phyloP scores from a whole-genome alignment of 2,113 vertebrate genomes.

The Hippolais icterina region DNA sequence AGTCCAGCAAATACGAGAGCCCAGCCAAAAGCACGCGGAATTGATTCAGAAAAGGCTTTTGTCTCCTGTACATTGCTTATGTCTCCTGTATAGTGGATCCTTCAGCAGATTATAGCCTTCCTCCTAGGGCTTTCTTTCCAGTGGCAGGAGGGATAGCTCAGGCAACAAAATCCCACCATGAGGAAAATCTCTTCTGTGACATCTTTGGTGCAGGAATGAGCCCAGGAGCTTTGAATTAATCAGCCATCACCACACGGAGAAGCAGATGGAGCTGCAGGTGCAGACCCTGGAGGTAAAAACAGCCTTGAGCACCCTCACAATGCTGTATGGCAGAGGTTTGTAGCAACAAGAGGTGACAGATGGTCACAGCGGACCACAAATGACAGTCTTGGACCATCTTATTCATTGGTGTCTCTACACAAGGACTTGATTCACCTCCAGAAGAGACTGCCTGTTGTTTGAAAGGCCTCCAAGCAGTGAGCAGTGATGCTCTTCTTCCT shows the following conservation, averaged over 20 bases:
- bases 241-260: background rate
- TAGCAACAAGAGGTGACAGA: background rate
- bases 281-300: background rate
- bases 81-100: background rate
- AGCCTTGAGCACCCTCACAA: background rate
- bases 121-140: background rate
- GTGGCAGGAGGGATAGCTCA: background rate
- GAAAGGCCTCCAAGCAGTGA: background rate
- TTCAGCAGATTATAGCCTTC: background rate
- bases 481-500: background rate
- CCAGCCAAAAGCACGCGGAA: accelerated
- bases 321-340: background rate
- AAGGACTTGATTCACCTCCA: background rate
- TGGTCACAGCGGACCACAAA: background rate
- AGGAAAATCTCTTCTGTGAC: background rate
- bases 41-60: background rate
- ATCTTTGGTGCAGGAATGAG: background rate
- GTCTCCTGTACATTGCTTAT: background rate
- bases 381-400: background rate
- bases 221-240: background rate
- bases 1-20: background rate
- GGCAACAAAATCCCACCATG: background rate
- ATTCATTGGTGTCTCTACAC: background rate
- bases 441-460: background rate
- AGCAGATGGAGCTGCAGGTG: background rate